Evolutionary conservation across 1,140 invertebrate genomes (phyloP), one percentile per base, ranked within the genome.

Genomic region (Manduca sexta): DNA sequence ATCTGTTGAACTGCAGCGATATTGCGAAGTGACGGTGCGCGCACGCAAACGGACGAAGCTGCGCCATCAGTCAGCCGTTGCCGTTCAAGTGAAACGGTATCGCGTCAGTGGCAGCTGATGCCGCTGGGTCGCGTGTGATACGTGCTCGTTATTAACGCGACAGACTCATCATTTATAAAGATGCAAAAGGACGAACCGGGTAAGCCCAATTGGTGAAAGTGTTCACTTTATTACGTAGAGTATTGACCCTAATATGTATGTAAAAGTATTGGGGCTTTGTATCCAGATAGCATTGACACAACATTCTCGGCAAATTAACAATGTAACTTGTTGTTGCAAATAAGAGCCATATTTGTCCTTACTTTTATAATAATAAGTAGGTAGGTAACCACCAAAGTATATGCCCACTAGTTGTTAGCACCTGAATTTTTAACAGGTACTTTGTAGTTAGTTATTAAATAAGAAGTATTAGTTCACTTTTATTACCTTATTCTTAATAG

Each of bases 141-240:
- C 10, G n/a, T n/a, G n/a, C n/a, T n/a, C n/a, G 31, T 41, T 44
- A 49, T 31, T 46, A 17, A 21, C 31, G 4, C 18, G 10, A 11
- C 29, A 44, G 14, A 39, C 10, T 50, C 13, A 52, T 56, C 57
- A 54, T 54, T 57, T 33, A 40, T 53, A 50, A 49, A 50, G 39
- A 45, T 53, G 14, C 47, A 39, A 30, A 54, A 50, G 26, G 41
- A 34, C 14, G 49, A 56, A 26, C 48, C 52, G 14, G 59, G 55
- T 62, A 55, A 48, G 55, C 33, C 35, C 1, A 11, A 11, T 45
- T 13, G 40, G 60, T 54, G 55, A 62, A 55, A 58, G 55, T 61
- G 16, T 31, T n/a, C 17, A 17, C 15, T 18, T 13, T 30, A 31
- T 41, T 41, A 26, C n/a, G 26, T 15, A 30, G 26, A 11, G 30